Evolutionary conservation across 2,113 vertebrate species (phyloP).

Genomic region (Heterotis niloticus): DNA sequence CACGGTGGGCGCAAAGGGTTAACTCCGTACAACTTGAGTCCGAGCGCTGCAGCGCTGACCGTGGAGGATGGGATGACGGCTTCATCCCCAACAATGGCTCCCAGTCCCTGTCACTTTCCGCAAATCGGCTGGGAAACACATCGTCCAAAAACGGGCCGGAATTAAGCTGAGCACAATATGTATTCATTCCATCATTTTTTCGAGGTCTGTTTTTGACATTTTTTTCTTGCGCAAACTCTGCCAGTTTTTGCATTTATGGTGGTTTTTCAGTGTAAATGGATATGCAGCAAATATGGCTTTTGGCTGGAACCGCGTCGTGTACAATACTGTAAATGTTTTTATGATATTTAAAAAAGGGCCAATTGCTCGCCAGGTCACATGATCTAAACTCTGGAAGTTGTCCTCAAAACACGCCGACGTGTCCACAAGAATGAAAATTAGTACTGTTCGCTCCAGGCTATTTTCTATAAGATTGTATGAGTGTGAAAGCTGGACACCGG

Average conservation of each 20-base stretch:
- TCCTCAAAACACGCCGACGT: too few relatives aligned
- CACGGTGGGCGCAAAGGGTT: slow-evolving; percentile 41
- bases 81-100: slow-evolving; percentile 49
- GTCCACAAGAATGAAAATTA: too few relatives aligned
- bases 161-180: slow-evolving; percentile 12
- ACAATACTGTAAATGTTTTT: background rate
- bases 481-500: too few relatives aligned
- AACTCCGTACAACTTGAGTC: slow-evolving; percentile 60
- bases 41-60: slow-evolving; percentile 60
- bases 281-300: background rate
- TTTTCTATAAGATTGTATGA: too few relatives aligned
- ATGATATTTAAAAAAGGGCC: background rate
- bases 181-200: background rate
- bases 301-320: background rate
- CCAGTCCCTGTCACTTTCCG: slow-evolving; percentile 50
- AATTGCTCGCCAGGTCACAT: too few relatives aligned
- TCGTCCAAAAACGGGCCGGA: slow-evolving; percentile 35
- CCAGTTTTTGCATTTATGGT: slow-evolving; percentile 4
- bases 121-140: slow-evolving; percentile 38
- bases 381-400: too few relatives aligned
- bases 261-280: background rate
- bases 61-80: slow-evolving; percentile 44
- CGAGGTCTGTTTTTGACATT: background rate
- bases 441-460: too few relatives aligned
- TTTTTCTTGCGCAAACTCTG: background rate